These are phyloP conservation scores for Rhyacophila brunnea DNA, from an alignment of 1,140 invertebrate species.

Conservation along the genomic window DNA sequence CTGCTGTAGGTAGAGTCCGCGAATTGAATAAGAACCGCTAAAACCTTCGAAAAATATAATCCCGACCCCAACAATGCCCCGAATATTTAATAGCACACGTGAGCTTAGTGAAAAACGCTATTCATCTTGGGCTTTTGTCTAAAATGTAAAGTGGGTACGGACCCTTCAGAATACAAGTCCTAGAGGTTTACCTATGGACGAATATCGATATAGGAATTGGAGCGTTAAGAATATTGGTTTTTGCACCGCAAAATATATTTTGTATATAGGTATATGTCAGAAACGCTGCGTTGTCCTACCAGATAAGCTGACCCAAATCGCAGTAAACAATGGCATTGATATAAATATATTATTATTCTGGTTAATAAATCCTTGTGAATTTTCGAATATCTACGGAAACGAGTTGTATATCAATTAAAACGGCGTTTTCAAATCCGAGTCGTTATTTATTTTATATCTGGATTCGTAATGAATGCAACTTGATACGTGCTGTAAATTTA, in stretches of 20 bases:
- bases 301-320: too few species aligned
- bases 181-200: constrained; percentile 12
- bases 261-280: too few species aligned
- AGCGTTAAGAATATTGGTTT: constrained; percentile 17
- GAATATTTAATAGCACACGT: constrained; percentile 7
- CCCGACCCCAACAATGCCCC: constrained; percentile 1
- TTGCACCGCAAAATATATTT: constrained; percentile 2
- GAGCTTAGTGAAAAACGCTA: constrained; percentile 11
- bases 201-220: constrained; percentile 14
- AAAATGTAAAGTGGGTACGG: constrained; percentile 14
- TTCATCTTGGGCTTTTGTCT: constrained; percentile 20
- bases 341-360: too few species aligned
- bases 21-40: neutral
- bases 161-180: constrained; percentile 3
- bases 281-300: too few species aligned
- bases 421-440: too few species aligned
- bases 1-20: neutral
- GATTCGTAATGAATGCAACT: too few species aligned
- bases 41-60: constrained; percentile 7
- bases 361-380: too few species aligned
- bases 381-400: too few species aligned
- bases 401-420: too few species aligned
- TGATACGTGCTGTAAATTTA: too few species aligned
- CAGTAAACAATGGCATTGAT: too few species aligned
- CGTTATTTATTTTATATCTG: too few species aligned